A percentile compares a stretch with the other conserved stretches of the same genome.
Conservation (phyloP, 2,797 vertebrate species). For the Sebastes vulpes region DNA sequence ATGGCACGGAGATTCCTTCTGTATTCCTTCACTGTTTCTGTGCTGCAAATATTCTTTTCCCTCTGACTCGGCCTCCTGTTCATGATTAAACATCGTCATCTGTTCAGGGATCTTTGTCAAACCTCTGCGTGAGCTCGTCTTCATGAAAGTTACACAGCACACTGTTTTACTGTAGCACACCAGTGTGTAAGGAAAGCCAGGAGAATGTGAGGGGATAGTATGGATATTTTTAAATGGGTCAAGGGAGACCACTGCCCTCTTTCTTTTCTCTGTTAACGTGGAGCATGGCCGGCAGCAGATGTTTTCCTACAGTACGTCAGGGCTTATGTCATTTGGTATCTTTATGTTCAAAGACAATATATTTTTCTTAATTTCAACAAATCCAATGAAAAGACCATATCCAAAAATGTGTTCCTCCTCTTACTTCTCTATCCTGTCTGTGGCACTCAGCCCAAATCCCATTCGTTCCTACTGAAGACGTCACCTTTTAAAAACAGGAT, state of each 20-base stretch:
- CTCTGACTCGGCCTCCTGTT: slow-evolving; percentile 19
- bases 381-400: background rate
- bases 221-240: slow-evolving; percentile 54
- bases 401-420: background rate
- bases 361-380: background rate
- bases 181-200: slow-evolving; percentile 10
- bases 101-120: slow-evolving; percentile 35
- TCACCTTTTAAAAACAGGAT: background rate
- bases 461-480: background rate
- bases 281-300: background rate
- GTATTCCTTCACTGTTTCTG: slow-evolving; percentile 20
- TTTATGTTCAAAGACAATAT: background rate
- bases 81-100: slow-evolving; percentile 55
- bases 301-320: background rate
- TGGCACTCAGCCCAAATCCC: background rate
- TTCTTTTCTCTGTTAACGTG: slow-evolving; percentile 15
- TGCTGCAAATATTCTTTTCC: slow-evolving; percentile 19
- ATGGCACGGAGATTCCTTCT: slow-evolving; percentile 23
- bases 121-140: background rate
- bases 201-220: slow-evolving; percentile 10
- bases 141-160: background rate
- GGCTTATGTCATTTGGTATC: background rate
- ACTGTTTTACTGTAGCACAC: background rate
- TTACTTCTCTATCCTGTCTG: background rate
- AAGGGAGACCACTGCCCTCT: slow-evolving; percentile 31